These are phyloP conservation scores for Hemistola chrysoprasaria DNA, from an alignment of 2,888 invertebrate species.

Conservation along the genomic window DNA sequence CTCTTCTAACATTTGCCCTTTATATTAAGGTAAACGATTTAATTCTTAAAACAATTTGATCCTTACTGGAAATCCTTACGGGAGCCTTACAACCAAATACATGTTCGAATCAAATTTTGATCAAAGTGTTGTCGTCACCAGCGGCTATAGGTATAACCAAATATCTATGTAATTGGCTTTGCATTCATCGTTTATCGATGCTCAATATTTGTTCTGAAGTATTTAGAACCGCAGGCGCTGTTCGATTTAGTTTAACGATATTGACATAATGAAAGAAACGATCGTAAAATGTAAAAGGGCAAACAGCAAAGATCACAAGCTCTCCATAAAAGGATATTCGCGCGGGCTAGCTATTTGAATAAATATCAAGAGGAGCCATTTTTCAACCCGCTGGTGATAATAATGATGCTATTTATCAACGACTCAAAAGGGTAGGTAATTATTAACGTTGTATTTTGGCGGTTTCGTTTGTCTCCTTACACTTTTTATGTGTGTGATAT, in stretches of 20 bases:
- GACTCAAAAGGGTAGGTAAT: conserved; percentile 76
- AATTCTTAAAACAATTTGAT: too few species aligned
- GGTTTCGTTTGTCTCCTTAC: conserved; percentile 73
- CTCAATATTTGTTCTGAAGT: conserved; percentile 8
- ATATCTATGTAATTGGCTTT: conserved; percentile 14
- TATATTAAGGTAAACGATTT: too few species aligned
- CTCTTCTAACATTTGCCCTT: too few species aligned
- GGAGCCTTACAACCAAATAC: too few species aligned
- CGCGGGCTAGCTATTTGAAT: conserved; percentile 66
- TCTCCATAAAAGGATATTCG: conserved; percentile 56
- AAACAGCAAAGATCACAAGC: conserved; percentile 46
- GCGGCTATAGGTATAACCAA: conserved; percentile 10
- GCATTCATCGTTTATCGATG: conserved; percentile 13
- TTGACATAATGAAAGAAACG: conserved; percentile 31
- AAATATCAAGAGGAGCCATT: conserved; percentile 72
- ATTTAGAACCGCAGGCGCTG: conserved; percentile 3
- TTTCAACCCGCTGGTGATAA: conserved; percentile 73
- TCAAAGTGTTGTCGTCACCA: too few species aligned
- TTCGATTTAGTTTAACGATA: conserved; percentile 19
- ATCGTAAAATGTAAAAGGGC: conserved; percentile 38
- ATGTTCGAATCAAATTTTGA: too few species aligned
- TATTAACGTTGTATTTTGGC: conserved; percentile 73
- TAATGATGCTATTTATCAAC: conserved; percentile 80
- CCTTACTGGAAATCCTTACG: too few species aligned
- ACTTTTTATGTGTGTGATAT: conserved; percentile 59